A percentile compares a stretch with the other conserved stretches of the same genome.
These are phyloP conservation scores for Myxocyprinus asiaticus DNA, from an alignment of 2,113 vertebrate genomes.

Conservation along the genomic window DNA sequence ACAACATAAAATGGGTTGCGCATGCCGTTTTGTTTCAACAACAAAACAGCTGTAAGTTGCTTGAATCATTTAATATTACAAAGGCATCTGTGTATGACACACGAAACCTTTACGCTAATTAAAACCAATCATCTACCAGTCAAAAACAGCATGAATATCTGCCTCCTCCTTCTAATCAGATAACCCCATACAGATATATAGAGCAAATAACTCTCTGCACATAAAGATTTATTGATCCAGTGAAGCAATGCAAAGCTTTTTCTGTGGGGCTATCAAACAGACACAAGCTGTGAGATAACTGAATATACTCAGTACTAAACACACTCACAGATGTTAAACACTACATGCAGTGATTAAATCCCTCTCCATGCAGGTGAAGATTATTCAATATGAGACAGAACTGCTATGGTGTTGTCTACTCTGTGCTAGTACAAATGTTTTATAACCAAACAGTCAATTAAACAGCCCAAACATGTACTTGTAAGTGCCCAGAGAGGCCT, in stretches of 20 bases:
- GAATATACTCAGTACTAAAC: neutral
- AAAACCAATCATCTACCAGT: neutral
- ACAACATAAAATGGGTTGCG: no score
- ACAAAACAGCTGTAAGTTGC: no score
- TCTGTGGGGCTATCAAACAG: slow-evolving; percentile 56
- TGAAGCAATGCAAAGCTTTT: slow-evolving; percentile 46
- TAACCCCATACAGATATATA: neutral
- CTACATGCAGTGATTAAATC: neutral
- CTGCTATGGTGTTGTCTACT: no score
- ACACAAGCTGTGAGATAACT: slow-evolving; percentile 30
- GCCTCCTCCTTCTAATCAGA: slow-evolving; percentile 8
- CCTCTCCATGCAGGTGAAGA: neutral
- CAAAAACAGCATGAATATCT: neutral
- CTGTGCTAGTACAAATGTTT: no score
- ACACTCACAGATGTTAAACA: neutral
- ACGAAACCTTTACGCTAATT: neutral
- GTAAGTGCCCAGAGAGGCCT: no score
- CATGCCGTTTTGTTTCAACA: no score
- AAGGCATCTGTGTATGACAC: no score
- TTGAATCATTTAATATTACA: no score
- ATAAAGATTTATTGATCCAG: slow-evolving; percentile 64
- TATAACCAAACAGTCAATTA: no score
- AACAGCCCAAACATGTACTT: no score
- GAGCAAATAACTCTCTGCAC: slow-evolving; percentile 36
- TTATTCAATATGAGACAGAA: no score